Percentiles rank a stretch among this genome's conserved stretches.
phyloP scores from a whole-genome alignment of 2,113 vertebrate species.

The Cottus gobio region DNA sequence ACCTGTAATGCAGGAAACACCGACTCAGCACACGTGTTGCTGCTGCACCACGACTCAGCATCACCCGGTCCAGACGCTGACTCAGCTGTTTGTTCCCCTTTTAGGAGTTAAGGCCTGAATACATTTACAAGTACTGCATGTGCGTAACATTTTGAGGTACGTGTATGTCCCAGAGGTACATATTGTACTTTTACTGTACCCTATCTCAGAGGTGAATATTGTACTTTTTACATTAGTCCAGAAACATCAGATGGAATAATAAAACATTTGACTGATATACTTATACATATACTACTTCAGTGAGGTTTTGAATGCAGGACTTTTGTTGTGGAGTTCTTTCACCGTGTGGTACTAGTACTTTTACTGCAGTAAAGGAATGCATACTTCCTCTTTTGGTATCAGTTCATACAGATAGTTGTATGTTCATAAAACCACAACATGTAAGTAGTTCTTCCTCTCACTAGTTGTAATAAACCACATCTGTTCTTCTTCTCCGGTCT shows the following conservation, averaged over 20 bases:
- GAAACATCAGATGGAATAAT: no score
- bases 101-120: no score
- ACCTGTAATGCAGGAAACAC: neutral
- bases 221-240: neutral
- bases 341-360: neutral
- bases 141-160: no score
- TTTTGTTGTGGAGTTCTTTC: neutral
- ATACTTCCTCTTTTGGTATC: neutral
- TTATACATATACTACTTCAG: no score
- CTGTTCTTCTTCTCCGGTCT: neutral
- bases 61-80: no score
- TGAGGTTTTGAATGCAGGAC: neutral
- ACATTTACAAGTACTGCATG: no score
- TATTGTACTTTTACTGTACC: neutral
- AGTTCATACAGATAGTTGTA: neutral
- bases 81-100: no score
- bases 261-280: neutral
- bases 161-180: no score
- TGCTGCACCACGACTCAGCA: no score
- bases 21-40: constrained; percentile 9
- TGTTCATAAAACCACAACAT: neutral
- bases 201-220: neutral
- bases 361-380: neutral
- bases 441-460: neutral
- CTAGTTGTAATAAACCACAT: neutral